Evolutionary conservation across 2,113 vertebrate genomes (phyloP), one percentile per base, ranked within the genome.

Genomic region (Columba livia): DNA sequence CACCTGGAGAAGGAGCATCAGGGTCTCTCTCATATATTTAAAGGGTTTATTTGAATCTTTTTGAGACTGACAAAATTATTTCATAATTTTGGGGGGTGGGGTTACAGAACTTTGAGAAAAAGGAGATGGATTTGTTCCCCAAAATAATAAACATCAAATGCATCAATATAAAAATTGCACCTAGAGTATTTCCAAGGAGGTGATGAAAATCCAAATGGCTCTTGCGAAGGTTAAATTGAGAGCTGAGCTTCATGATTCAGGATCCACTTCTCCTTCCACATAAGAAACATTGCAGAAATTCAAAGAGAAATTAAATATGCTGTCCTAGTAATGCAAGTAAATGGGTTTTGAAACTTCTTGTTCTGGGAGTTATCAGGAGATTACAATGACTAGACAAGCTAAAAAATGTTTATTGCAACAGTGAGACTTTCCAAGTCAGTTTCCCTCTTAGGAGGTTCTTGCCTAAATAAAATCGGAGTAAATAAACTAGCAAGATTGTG

Each of bases 1-100:
- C 19, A 79, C 12, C 23, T 51, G 40, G 20, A 77, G 58, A 81
- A 90, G 70, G 25, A 95, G 25, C 21, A 75, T 24, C 23, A 67
- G 73, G 36, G 53, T 94, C 12, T 83, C 79, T 88, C 78, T 67
- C 25, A 15, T 53, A 38, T 81, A 74, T 92, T 98, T 96, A 82
- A 97, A 95, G 29, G 73, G 36, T 91, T 96, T 95, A 23, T 79
- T 92, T 66, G 58, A 77, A 57, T 83, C 18, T 65, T 72, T 75
- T 42, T 54, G 40, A 90, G 51, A 79, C 24, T 15, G 12, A 60
- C 21, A 91, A 95, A 95, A 89, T 51, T 51, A 90, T 64, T 94
- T 88, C 50, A 53, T 11, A 26, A 26, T 73, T 36, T 51, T 72
- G 48, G 48, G 21, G 16, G 18, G 44, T 62, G 17, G 32, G 15